Percentiles rank a stretch among this genome's conserved stretches.
These are phyloP conservation scores for Progne subis DNA, from an alignment of 2,113 vertebrate genomes.

Conservation along the genomic window DNA sequence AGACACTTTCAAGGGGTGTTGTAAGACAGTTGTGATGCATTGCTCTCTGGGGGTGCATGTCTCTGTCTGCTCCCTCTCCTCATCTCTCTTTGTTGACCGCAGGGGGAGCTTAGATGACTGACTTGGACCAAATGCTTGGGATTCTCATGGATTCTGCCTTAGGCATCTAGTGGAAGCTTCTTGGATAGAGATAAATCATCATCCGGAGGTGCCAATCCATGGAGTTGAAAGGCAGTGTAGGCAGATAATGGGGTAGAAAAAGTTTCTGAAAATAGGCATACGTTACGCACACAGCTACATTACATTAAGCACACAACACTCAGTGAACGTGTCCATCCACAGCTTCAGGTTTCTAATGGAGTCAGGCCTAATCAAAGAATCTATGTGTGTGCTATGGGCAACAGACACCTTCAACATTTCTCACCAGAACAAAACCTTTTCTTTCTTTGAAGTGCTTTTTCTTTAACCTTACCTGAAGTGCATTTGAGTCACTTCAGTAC, in stretches of 20 bases:
- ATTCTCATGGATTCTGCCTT: not conserved
- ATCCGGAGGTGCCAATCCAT: not conserved
- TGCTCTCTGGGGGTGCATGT: not conserved
- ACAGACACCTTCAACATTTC: not conserved
- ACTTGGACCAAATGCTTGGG: not conserved
- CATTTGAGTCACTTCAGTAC: not conserved
- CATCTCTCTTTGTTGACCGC: not conserved
- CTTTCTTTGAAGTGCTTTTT: not conserved
- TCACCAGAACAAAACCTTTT: not conserved
- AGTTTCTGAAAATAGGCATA: not conserved
- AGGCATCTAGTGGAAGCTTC: not conserved
- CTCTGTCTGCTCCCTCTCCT: not conserved
- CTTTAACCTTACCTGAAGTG: slow-evolving; percentile 7
- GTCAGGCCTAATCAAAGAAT: not conserved
- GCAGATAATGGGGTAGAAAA: not conserved
- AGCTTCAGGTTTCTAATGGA: not conserved
- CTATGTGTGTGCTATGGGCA: not conserved
- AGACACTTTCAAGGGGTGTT: not conserved
- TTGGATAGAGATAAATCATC: not conserved
- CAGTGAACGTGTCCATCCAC: not conserved
- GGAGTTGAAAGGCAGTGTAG: not conserved
- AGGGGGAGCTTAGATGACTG: not conserved
- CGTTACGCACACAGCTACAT: not conserved
- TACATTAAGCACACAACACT: not conserved
- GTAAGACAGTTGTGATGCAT: slow-evolving; percentile 9